Percentiles rank a stretch among this genome's conserved stretches.
phyloP scores from a whole-genome alignment of 2,888 invertebrate species.

The Thecophora atra region DNA sequence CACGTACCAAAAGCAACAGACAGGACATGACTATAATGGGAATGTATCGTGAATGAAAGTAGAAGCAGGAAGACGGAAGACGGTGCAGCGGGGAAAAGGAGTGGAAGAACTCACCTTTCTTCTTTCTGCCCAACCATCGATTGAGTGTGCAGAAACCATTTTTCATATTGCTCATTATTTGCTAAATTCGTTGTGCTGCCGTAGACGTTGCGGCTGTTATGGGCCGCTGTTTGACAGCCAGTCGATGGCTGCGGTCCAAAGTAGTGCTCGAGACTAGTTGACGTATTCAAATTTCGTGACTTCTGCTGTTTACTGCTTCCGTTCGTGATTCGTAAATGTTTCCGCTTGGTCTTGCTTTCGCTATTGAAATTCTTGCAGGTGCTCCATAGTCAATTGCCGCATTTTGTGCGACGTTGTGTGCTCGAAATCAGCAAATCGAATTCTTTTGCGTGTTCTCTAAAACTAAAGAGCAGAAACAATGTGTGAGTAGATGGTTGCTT shows the following conservation, averaged over 20 bases:
- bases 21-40: background rate
- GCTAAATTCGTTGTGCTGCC: background rate
- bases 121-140: slow-evolving; percentile 66
- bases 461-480: too few relatives aligned
- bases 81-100: background rate
- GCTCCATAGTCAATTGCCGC: slow-evolving; percentile 14
- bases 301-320: background rate
- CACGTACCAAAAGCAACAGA: background rate
- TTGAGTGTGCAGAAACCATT: slow-evolving; percentile 66
- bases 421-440: slow-evolving; percentile 8
- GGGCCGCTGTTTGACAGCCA: background rate
- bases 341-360: background rate
- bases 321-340: background rate
- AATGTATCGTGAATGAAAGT: background rate
- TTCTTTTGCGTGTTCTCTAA: background rate
- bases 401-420: background rate
- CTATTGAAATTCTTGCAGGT: slow-evolving; percentile 6
- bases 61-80: background rate
- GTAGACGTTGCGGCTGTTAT: background rate
- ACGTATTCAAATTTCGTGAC: background rate
- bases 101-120: slow-evolving; percentile 59
- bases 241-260: background rate
- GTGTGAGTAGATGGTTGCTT: background rate
- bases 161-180: slow-evolving; percentile 62
- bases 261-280: background rate